Base-by-base conservation (phyloP, 2,113 vertebrate species). In the Lepisosteus oculatus region DNA sequence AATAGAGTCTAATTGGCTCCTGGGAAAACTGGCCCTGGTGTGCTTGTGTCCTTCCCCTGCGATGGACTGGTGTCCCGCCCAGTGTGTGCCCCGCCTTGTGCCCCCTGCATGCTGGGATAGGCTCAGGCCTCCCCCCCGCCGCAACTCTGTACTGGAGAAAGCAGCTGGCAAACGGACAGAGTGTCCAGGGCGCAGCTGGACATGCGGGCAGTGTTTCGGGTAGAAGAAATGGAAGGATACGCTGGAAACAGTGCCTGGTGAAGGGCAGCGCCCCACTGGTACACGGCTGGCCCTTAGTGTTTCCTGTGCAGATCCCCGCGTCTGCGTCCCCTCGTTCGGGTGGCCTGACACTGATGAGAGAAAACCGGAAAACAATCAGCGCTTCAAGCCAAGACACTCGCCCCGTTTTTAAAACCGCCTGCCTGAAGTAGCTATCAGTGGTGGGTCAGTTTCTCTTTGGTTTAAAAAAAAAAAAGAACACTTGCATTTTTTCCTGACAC, bases 221-320 rank as follows among this genome's bases (percentile, higher is more conserved):
- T 29, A 2, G 13, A 74, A 42, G 55, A 3, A 72, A 43, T 68
- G 44, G 80, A 88, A 87, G 95, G 97, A 99, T 99, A 99, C 97
- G 97, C 67, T 99, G 96, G 90, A 99, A 98, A 90, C 97, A 99
- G 86, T 99, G 96, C 80, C 85, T 92, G 74, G 96, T 97, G 90
- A 96, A 99, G 71, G 97, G 97, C 85, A 99, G 93, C 80, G 96
- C 94, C 85, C 82, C 88, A 89, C 93, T 95, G 79, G 74, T 84
- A 89, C 97, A 99, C 77, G 89, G 85, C 75, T 94, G 94, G 77
- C 95, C 96, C 85, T 95, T 97, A 3, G 89, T 90, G 68, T 86
- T 93, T 73, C 96, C 97, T 62, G 90, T 94, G 84, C 97, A 99
- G 0, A 84, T 85, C 77, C 85, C 90, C 41, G 91, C 77, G 61